Evolutionary conservation across 1,140 invertebrate genomes (phyloP), one percentile per base, ranked within the genome.

Genomic region (Tetramorium parvispinum): DNA sequence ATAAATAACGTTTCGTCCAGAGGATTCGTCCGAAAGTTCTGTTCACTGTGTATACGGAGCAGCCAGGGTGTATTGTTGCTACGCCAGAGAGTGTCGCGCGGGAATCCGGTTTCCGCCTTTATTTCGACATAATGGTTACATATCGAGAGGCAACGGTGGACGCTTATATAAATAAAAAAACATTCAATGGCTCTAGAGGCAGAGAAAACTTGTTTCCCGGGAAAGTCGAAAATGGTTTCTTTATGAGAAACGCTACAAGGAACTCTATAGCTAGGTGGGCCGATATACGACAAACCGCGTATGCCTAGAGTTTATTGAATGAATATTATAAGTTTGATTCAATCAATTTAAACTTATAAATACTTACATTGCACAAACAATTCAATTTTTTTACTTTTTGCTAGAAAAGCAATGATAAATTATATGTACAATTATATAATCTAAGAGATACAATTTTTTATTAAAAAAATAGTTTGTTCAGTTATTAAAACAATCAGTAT

Each of bases 1-100:
- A 87, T 88, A 88, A 88, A 88, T 87, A 88, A 88, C 71, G 27
- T 5, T 11, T 11, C 43, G 32, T 55, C 24, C 55, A 32, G 11
- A 21, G 32, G 55, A 43, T 49, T n/a, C 55, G 46, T 53, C 32
- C 32, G 40, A 86, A 87, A 88, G 43, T 86, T 75, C 46, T 57
- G 73, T 43, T 46, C 7, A 40, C 13, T 37, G 63, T 49, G 18
- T 51, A 8, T 51, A 8, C 27, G 21, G n/a, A 63, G 18, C 24
- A 16, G 37, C 63, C 37, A 16, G 16, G 6, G 61, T 37, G 10
- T 18, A 49, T 49, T 65, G 21, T 49, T 49, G 24, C 18, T 63
- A 21, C n/a, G 76, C 3, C 13, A 79, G 16, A 66, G n/a, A 79
- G 40, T 75, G 79, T 83, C 79, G 40, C 40, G 18, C 40, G 57